These are phyloP conservation scores for Peromyscus californicus DNA, from an alignment of 2,113 vertebrate species.

Conservation along the genomic window DNA sequence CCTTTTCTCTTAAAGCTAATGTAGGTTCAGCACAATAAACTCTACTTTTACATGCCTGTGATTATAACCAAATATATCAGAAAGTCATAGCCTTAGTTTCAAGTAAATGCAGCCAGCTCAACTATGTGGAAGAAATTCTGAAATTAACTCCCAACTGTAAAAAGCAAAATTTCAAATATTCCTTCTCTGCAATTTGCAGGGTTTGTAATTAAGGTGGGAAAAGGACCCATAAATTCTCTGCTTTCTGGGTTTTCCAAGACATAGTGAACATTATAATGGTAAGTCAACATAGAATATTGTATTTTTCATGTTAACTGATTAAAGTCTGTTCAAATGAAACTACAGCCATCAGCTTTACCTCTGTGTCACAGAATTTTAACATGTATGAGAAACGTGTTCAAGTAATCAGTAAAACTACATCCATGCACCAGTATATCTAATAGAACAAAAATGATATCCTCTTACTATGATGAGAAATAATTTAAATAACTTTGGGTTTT, in stretches of 20 bases:
- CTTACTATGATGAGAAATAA: conserved; percentile 85
- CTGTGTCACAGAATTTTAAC: conserved; percentile 73
- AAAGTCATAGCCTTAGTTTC: conserved; percentile 58
- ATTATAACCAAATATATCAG: not conserved
- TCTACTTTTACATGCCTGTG: conserved; percentile 13
- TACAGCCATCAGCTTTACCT: conserved; percentile 56
- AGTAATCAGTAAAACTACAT: conserved; percentile 74
- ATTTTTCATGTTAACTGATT: conserved; percentile 48
- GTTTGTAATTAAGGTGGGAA: conserved; percentile 54
- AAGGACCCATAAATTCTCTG: conserved; percentile 30
- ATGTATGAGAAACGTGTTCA: conserved; percentile 71
- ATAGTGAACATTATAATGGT: conserved; percentile 21
- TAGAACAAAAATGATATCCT: conserved; percentile 79
- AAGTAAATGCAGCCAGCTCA: conserved; percentile 16
- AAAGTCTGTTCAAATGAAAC: conserved; percentile 61
- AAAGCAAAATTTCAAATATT: conserved; percentile 53
- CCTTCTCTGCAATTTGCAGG: conserved; percentile 24
- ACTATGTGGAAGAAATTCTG: conserved; percentile 45
- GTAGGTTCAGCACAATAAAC: not conserved
- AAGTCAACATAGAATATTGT: not conserved
- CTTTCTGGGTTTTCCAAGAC: conserved; percentile 61
- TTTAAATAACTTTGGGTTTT: conserved; percentile 84
- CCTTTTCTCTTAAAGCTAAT: conserved; percentile 9
- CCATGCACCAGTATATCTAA: conserved; percentile 75
- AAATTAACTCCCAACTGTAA: conserved; percentile 56